Base-by-base conservation (phyloP, 2,797 vertebrate genomes). In the Bufotes viridis region DNA sequence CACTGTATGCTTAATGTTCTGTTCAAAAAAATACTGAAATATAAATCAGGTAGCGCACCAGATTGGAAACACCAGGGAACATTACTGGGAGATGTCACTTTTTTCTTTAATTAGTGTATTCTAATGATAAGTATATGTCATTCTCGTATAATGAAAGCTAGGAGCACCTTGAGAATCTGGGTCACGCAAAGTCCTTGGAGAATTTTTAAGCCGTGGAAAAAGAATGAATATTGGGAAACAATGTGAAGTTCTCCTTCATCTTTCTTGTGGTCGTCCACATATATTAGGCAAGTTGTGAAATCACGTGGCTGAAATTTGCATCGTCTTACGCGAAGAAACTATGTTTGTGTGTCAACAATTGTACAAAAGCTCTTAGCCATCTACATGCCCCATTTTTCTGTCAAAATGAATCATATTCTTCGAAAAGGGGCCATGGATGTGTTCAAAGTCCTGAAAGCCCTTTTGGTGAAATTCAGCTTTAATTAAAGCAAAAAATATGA, bases 11-110 rank as follows among this genome's bases (percentile, higher is more conserved):
- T 20, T 74, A 58, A 75, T 86, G 81, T 84, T 69, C 57, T 90
- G 85, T 87, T 92, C 90, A 91, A 92, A 92, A n/a, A n/a, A 91
- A 91, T 91, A 90, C 82, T 87, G 67, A 85, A 88, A 92, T 92
- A 93, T 67, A 92, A 89, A 91, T 90, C 80, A 88, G 89, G 78
- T 80, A 90, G 85, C 87, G 83, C 85, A 90, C 91, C 90, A 90
- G 86, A 92, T 74, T 88, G 89, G 84, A 92, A 91, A 91, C 91
- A 87, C 91, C 90, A 88, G 91, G 89, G 91, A 92, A 74, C 82
- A 79, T 90, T 91, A 92, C 91, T 91, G 91, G 91, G 90, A 94
- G 92, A 92, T 93, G 93, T 92, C 92, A 92, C 89, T 93, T 93
- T 92, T 92, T 85, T 82, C 89, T 92, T 93, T 93, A 93, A 94